Base-by-base conservation (phyloP, 2,113 vertebrate genomes). In the Epinephelus moara region DNA sequence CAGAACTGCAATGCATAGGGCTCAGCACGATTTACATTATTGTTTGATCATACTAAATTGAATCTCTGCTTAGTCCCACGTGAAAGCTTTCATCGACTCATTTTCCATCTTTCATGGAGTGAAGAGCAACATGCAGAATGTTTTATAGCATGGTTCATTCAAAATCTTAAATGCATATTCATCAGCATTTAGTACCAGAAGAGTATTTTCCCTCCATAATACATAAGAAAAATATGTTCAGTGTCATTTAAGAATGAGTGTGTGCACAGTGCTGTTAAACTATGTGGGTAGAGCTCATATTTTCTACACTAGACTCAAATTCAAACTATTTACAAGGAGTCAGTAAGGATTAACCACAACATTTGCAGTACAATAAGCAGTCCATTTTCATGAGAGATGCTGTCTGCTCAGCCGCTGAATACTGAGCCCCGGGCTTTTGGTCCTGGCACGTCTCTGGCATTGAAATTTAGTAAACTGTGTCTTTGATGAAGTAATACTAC, bases 401-500 rank as follows among this genome's bases (percentile, higher is more conserved):
- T 66, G 68, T 49, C 49, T 47, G 66, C 59, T 80, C 56, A 59
- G 40, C 25, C 45, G 57, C 19, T 71, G 73, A 70, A 77, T 75
- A 52, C 23, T 52, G 30, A 88, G 70, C 75, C 33, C 50, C 0
- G 3, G 37, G 75, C 74, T 80, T 81, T 77, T 13, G n/a, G 55
- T 42, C 64, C 66, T 85, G 73, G 56, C 63, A 70, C 4, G 10
- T 70, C 57, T 72, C 63, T 49, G 8, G 50, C 56, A 59, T 63
- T 67, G 63, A 78, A 84, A 82, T 80, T 59, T 59, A 25, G 18
- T 68, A 75, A 89, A 77, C 63, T 71, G 52, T 60, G 69, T 82
- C 62, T 80, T 86, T 90, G 17, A 89, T 60, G 63, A 80, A 81
- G 73, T 77, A 57, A 87, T 73, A 84, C 64, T 61, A 60, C 67